Evolutionary conservation across 1,140 invertebrate species (phyloP).

Genomic region (Cydia strobilella): DNA sequence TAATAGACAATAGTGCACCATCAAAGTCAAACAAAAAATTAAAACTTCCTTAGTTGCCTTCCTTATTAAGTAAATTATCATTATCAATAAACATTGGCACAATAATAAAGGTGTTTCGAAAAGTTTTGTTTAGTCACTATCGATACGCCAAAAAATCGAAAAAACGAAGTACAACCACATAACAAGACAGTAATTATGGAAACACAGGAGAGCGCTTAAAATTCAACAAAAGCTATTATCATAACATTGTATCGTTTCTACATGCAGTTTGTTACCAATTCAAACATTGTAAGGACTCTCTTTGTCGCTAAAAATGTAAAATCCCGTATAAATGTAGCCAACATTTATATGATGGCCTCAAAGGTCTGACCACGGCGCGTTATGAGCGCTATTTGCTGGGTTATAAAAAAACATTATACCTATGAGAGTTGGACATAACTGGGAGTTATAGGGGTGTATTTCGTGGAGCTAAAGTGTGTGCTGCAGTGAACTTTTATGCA

Average conservation of each 20-base stretch:
- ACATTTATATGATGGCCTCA: constrained; percentile 23
- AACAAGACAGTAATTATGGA: neutral
- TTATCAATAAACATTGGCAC: too few species aligned
- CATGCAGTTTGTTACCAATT: constrained; percentile 20
- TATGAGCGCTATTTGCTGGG: constrained; percentile 26
- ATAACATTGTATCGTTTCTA: constrained; percentile 17
- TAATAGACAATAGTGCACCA: too few species aligned
- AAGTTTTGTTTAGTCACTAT: neutral
- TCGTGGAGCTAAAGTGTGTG: neutral
- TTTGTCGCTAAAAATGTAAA: constrained; percentile 21
- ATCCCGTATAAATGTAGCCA: constrained; percentile 23
- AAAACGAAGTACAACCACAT: neutral
- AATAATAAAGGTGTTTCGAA: too few species aligned
- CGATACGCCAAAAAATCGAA: neutral
- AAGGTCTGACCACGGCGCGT: constrained; percentile 23
- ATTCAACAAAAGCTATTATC: constrained; percentile 1
- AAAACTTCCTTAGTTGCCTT: too few species aligned
- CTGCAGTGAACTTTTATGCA: neutral
- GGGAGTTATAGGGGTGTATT: constrained; percentile 8
- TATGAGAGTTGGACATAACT: constrained; percentile 28
- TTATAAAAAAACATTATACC: constrained; percentile 28
- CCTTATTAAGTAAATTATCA: too few species aligned
- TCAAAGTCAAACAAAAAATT: too few species aligned
- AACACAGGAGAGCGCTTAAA: neutral
- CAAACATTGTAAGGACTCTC: constrained; percentile 19